A percentile compares a stretch with the other conserved stretches of the same genome.
phyloP scores from a whole-genome alignment of 2,888 invertebrate genomes.

The Heteropelma amictum region DNA sequence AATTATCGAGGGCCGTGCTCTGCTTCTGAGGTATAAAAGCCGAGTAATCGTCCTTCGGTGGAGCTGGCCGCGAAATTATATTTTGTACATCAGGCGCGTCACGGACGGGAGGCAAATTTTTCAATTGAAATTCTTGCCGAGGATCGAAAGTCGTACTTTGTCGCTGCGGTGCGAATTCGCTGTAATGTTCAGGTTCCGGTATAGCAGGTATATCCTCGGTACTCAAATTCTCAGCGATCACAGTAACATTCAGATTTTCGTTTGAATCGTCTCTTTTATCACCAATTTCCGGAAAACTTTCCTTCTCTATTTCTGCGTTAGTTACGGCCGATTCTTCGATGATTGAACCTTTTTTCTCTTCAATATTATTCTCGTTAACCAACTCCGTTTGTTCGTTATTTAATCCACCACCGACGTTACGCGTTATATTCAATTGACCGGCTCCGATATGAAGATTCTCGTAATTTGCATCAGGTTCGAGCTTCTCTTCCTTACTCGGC shows the following conservation, averaged over 20 bases:
- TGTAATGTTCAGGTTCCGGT: constrained; percentile 58
- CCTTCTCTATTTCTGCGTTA: not conserved
- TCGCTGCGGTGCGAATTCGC: constrained; percentile 65
- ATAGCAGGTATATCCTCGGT: constrained; percentile 22
- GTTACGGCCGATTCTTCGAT: not conserved
- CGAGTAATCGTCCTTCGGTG: constrained; percentile 41
- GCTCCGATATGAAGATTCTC: too few species aligned
- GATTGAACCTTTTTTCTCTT: not conserved
- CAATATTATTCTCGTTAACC: not conserved
- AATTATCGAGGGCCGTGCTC: constrained; percentile 52
- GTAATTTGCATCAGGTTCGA: not conserved
- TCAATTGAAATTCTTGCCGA: not conserved
- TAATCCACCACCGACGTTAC: not conserved
- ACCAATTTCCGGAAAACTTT: not conserved
- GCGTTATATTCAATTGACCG: not conserved
- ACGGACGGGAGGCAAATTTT: not conserved
- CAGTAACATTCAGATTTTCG: constrained; percentile 36
- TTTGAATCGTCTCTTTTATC: constrained; percentile 8
- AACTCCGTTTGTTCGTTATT: not conserved
- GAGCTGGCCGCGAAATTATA: constrained; percentile 2
- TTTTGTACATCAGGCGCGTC: not conserved
- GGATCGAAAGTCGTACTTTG: constrained; percentile 64
- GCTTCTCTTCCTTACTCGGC: too few species aligned
- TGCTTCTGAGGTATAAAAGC: constrained; percentile 56
- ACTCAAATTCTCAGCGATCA: constrained; percentile 27